These are phyloP conservation scores for Lysandra bellargus DNA, from an alignment of 2,888 invertebrate species.

Conservation along the genomic window DNA sequence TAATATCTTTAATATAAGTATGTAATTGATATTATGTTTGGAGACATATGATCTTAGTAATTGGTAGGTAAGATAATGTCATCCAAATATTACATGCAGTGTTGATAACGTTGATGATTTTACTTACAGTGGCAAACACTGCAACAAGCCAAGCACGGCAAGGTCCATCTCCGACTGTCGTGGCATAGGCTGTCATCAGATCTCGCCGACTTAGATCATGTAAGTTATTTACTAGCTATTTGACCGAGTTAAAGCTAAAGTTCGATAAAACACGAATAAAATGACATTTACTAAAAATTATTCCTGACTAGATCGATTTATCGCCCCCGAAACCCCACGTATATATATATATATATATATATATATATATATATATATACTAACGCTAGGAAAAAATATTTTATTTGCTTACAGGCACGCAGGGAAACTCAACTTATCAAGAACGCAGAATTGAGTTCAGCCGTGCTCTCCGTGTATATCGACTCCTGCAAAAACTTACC, in stretches of 20 bases:
- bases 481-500: conserved; percentile 96
- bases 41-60: no score
- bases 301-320: no score
- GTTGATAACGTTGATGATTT: background rate
- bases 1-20: no score
- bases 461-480: conserved; percentile 91
- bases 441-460: conserved; percentile 87
- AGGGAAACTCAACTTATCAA: conserved; percentile 87
- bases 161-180: conserved; percentile 92
- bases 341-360: no score
- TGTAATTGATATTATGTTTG: no score
- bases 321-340: no score
- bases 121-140: conserved; percentile 86
- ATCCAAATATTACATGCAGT: no score
- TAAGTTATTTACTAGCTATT: conserved; percentile 64
- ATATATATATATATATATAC: no score
- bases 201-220: conserved; percentile 86
- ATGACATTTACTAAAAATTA: no score
- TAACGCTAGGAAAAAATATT: background rate
- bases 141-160: conserved; percentile 97
- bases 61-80: no score
- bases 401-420: conserved; percentile 78
- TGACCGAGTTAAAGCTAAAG: no score
- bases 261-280: no score
- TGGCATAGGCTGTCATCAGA: conserved; percentile 92